Percentiles rank a stretch among this genome's conserved stretches.
phyloP scores from a whole-genome alignment of 2,113 vertebrate species.

The Rhadina sibilatrix region DNA sequence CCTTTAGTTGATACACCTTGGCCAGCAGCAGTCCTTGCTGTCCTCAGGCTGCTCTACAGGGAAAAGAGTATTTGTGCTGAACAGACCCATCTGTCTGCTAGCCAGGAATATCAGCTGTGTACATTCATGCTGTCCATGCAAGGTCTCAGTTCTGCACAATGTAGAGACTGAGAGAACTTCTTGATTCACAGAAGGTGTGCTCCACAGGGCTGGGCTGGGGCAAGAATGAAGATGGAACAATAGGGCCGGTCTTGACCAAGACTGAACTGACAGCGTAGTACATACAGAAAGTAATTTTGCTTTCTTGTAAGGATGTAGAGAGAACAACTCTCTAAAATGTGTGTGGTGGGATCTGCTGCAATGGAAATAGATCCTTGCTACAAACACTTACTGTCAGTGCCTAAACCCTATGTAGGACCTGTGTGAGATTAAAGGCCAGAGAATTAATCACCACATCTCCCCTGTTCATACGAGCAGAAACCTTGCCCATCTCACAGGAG shows the following conservation, averaged over 20 bases:
- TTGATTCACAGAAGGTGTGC: background rate
- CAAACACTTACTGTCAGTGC: background rate
- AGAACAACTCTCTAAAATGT: background rate
- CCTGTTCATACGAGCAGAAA: slow-evolving; percentile 36
- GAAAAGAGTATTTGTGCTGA: background rate
- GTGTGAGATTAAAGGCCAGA: background rate
- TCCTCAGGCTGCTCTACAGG: background rate
- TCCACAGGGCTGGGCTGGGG: background rate
- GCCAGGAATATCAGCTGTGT: background rate
- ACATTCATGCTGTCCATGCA: background rate
- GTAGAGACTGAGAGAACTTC: background rate
- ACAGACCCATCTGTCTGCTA: background rate
- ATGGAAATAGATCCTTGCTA: background rate
- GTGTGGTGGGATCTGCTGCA: background rate
- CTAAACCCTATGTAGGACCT: background rate
- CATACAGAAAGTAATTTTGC: background rate
- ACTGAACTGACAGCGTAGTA: background rate
- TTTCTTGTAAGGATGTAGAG: background rate
- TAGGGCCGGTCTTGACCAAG: background rate
- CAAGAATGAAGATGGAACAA: background rate
- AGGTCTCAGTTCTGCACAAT: background rate
- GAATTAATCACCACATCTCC: background rate
- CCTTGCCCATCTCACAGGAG: slow-evolving; percentile 21
- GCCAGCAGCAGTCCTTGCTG: background rate
- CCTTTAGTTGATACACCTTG: background rate